Evolutionary conservation across 2,888 invertebrate species (phyloP).

Genomic region (Xiphydria camelus): DNA sequence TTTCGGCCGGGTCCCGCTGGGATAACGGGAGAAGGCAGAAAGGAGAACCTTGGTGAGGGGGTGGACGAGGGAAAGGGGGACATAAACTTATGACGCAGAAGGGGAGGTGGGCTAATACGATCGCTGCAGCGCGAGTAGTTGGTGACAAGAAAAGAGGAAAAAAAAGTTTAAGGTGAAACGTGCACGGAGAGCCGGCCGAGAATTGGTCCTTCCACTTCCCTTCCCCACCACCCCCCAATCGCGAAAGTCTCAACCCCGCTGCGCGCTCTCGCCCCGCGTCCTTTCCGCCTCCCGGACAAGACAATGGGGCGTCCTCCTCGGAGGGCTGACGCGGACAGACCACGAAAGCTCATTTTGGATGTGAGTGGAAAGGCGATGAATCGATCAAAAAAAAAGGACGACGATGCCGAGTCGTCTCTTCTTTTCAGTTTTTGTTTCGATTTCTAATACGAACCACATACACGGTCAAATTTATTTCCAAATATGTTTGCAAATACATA

Average conservation of each 20-base stretch:
- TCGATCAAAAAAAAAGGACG: too few species aligned
- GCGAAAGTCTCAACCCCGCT: background rate
- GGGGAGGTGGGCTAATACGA: slow-evolving; percentile 28
- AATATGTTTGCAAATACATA: too few species aligned
- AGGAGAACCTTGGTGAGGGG: background rate
- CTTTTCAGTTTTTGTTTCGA: too few species aligned
- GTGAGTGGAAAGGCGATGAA: slow-evolving; percentile 15
- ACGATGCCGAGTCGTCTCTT: background rate
- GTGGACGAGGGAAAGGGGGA: slow-evolving; percentile 10
- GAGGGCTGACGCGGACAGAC: slow-evolving; percentile 31
- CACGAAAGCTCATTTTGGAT: too few species aligned
- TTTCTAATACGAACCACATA: too few species aligned
- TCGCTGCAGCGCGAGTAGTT: slow-evolving; percentile 19
- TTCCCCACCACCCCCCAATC: background rate
- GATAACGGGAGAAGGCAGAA: background rate
- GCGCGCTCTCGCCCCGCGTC: background rate
- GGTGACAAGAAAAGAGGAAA: slow-evolving; percentile 23
- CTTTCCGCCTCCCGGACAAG: slow-evolving; percentile 16
- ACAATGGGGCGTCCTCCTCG: slow-evolving; percentile 31
- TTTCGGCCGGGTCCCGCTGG: background rate
- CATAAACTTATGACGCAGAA: slow-evolving; percentile 29
- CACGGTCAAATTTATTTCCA: too few species aligned
- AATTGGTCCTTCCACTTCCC: slow-evolving; percentile 26
- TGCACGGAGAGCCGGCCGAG: slow-evolving; percentile 4
- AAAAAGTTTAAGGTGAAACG: slow-evolving; percentile 10